A percentile compares a stretch with the other conserved stretches of the same genome.
Evolutionary conservation across 2,888 invertebrate genomes (phyloP).

Genomic region (Phymatocera aterrima): DNA sequence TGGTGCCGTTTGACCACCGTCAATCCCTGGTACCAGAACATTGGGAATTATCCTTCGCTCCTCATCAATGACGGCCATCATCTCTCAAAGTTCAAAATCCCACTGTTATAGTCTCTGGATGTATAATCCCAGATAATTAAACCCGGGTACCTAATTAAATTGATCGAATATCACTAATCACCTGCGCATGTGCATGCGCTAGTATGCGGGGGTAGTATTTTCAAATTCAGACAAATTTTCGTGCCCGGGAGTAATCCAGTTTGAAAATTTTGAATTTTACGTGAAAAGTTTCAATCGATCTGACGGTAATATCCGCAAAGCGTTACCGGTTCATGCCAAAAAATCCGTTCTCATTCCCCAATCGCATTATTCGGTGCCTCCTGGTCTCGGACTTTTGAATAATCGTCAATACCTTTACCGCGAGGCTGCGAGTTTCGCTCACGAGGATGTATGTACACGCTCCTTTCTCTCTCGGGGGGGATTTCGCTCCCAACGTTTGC

Average conservation of each 20-base stretch:
- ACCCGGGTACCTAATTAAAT: constrained; percentile 46
- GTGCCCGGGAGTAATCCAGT: background rate
- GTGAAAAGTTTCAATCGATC: too few species aligned
- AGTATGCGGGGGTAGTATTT: background rate
- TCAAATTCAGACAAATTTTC: background rate
- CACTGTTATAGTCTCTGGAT: constrained; percentile 44
- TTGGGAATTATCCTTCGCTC: constrained; percentile 4
- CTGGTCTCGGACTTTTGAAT: too few species aligned
- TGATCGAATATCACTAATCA: constrained; percentile 3
- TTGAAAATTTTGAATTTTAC: too few species aligned
- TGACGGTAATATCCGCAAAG: too few species aligned
- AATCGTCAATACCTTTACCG: too few species aligned
- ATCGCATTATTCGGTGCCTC: too few species aligned
- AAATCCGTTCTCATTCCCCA: too few species aligned
- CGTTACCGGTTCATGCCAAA: too few species aligned
- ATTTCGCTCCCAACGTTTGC: too few species aligned
- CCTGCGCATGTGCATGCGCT: background rate
- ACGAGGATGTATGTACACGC: too few species aligned
- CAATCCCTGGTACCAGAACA: constrained; percentile 21
- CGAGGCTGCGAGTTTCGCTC: too few species aligned
- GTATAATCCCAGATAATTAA: constrained; percentile 60
- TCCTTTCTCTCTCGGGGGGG: too few species aligned
- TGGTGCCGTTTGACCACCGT: constrained; percentile 36
- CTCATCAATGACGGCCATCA: constrained; percentile 39
- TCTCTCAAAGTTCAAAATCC: constrained; percentile 37